These are phyloP conservation scores for Amblyjoppa proteus DNA, from an alignment of 2,888 invertebrate species.

Conservation along the genomic window DNA sequence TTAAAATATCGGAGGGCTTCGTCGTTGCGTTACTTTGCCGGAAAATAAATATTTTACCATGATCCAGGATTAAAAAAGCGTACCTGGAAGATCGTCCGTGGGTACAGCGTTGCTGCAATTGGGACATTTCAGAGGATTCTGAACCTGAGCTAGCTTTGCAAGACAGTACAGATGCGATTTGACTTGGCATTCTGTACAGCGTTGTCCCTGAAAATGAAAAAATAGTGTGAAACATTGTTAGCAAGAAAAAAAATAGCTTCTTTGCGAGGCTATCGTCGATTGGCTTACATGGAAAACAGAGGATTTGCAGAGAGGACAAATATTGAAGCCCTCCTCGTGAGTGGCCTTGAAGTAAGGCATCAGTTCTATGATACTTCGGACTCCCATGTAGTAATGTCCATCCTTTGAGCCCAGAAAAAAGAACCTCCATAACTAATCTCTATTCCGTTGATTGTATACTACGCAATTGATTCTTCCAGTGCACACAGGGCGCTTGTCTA, in stretches of 20 bases:
- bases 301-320: slow-evolving; percentile 79
- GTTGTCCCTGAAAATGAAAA: slow-evolving; percentile 71
- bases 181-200: slow-evolving; percentile 72
- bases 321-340: slow-evolving; percentile 74
- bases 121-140: slow-evolving; percentile 72
- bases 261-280: not conserved
- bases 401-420: slow-evolving; percentile 71
- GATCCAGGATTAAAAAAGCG: not conserved
- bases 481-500: not conserved
- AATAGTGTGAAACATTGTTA: slow-evolving; percentile 1
- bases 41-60: not conserved
- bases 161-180: slow-evolving; percentile 75
- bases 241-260: not conserved
- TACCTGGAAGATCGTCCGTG: slow-evolving; percentile 64
- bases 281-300: slow-evolving; percentile 79
- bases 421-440: not conserved
- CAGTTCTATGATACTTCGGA: slow-evolving; percentile 80
- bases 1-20: not conserved
- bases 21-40: no score
- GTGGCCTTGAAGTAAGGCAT: slow-evolving; percentile 80
- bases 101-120: slow-evolving; percentile 69
- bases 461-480: not conserved
- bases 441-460: slow-evolving; percentile 5
- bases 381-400: slow-evolving; percentile 80
- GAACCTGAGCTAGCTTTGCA: slow-evolving; percentile 66